These are phyloP conservation scores for Rhea americana DNA, from an alignment of 2,113 vertebrate genomes.

Conservation along the genomic window DNA sequence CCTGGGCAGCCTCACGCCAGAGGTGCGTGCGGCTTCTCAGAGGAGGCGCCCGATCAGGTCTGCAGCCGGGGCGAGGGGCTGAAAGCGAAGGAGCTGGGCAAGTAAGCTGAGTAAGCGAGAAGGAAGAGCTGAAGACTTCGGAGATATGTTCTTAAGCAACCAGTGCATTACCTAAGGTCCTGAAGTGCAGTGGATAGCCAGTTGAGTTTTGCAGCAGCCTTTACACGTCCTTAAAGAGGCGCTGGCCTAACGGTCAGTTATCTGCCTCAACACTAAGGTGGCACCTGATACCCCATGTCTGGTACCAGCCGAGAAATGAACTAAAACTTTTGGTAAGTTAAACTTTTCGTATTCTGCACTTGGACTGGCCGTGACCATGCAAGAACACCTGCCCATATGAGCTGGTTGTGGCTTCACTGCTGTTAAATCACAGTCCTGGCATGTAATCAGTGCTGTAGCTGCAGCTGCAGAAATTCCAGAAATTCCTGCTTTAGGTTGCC, in stretches of 20 bases:
- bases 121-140: background rate
- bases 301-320: background rate
- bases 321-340: rapidly evolving
- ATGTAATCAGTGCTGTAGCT: background rate
- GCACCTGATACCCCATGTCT: rapidly evolving
- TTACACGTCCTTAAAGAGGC: background rate
- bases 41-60: rapidly evolving
- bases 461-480: constrained; percentile 58
- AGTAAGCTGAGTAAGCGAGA: background rate
- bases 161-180: too few relatives aligned
- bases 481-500: constrained; percentile 32
- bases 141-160: background rate
- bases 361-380: background rate
- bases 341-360: rapidly evolving
- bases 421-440: rapidly evolving
- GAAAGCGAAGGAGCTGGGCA: rapidly evolving
- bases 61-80: background rate
- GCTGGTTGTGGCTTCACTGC: background rate
- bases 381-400: background rate
- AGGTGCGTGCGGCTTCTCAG: rapidly evolving
- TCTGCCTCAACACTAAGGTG: rapidly evolving
- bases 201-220: background rate
- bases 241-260: background rate
- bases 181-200: rapidly evolving
- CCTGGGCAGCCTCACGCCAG: rapidly evolving